Conservation (phyloP, 2,888 invertebrate species). For the Loripinus fragilis region DNA sequence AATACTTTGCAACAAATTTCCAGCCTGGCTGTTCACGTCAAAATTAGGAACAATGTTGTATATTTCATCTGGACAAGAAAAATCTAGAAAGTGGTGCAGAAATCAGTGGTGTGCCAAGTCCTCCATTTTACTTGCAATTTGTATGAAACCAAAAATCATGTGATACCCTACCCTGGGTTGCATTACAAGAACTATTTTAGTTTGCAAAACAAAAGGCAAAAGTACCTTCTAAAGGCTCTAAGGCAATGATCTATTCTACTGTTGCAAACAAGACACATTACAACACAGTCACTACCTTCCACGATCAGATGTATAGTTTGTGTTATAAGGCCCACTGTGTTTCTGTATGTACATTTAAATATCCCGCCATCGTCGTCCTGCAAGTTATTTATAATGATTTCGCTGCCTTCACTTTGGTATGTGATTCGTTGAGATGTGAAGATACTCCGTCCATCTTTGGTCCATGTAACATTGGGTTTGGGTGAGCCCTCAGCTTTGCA, state of each 20-base stretch:
- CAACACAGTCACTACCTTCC: slow-evolving; percentile 85
- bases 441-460: slow-evolving; percentile 86
- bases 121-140: too few relatives aligned
- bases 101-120: too few relatives aligned
- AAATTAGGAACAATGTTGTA: too few relatives aligned
- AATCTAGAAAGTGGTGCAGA: too few relatives aligned
- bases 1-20: too few relatives aligned
- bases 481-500: slow-evolving; percentile 98
- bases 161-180: too few relatives aligned
- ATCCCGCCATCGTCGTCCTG: slow-evolving; percentile 97
- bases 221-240: not conserved
- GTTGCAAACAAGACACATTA: slow-evolving; percentile 9
- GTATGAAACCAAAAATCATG: too few relatives aligned
- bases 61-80: too few relatives aligned
- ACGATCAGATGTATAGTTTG: slow-evolving; percentile 98
- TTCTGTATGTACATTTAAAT: slow-evolving; percentile 97
- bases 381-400: slow-evolving; percentile 95
- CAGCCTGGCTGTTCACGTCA: too few relatives aligned
- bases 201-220: not conserved
- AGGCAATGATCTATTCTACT: not conserved
- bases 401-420: slow-evolving; percentile 62
- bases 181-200: too few relatives aligned
- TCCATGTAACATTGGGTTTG: slow-evolving; percentile 97
- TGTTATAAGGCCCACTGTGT: slow-evolving; percentile 97
- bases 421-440: slow-evolving; percentile 60